Base-by-base conservation (phyloP, 2,888 invertebrate species). In the Netelia inedita region DNA sequence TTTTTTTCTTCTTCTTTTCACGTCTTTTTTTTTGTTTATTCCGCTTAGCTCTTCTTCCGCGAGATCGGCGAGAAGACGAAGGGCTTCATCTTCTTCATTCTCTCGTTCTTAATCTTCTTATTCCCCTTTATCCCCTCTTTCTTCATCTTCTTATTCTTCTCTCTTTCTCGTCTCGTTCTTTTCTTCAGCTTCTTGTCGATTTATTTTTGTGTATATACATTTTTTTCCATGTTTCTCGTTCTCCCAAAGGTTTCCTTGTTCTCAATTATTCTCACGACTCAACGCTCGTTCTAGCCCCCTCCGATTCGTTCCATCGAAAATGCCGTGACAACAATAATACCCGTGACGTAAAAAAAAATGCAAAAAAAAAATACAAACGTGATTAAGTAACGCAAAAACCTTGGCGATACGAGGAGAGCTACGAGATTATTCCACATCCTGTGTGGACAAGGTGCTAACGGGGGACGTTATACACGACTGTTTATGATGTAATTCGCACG, bases 401-500 rank as follows among this genome's bases (percentile, higher is more conserved):
- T 28, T 28, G 28, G 28, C 28, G 28, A 28, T 28, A 28, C 28
- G 28, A 0, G 28, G 3, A 5, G 28, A 28, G 28, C 28, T n/a
- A 53, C 28, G 63, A 74, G 69, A 71, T 53, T 53, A 53, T 79
- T 41, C 55, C 41, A 50, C 43, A 19, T 21, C 19, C 11, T 16
- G 19, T 19, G 35, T 65, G 63, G 21, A 41, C 11, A 61, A 21
- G 59, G 68, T 66, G 72, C 76, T 59, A 72, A 72, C 63, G 46
- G 21, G 11, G 72, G 19, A 76, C 53, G 72, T 80, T 73, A 83
- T 16, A 71, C 79, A 46, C 43, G 46, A 73, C 74, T 81, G 73
- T 84, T 23, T 73, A 81, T 81, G 43, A 81, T 59, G 81, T 72
- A 69, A 81, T 76, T 78, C 81, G 28, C 28, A 74, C 63, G 35